Evolutionary conservation across 2,113 vertebrate species (phyloP).

Genomic region (Hemiscyllium ocellatum): DNA sequence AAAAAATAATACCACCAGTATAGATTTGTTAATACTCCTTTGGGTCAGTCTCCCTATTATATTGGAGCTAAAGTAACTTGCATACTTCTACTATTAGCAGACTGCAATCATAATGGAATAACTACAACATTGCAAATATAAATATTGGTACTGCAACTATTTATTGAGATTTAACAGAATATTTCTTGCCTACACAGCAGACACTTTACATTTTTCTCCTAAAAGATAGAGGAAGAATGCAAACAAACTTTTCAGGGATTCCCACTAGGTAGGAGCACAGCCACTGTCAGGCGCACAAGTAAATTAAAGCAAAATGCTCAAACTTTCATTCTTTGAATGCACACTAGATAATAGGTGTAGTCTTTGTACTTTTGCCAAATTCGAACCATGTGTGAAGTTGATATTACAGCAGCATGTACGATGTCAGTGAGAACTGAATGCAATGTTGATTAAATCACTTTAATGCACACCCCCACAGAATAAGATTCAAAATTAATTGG

Average conservation of each 20-base stretch:
- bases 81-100: background rate
- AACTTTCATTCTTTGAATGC: background rate
- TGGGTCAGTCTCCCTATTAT: background rate
- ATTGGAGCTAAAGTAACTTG: background rate
- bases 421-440: background rate
- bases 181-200: background rate
- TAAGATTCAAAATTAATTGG: conserved; percentile 26
- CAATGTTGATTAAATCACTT: background rate
- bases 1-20: background rate
- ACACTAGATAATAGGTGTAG: background rate
- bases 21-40: background rate
- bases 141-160: background rate
- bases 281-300: background rate
- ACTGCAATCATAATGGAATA: background rate
- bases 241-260: background rate
- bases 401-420: background rate
- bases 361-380: background rate
- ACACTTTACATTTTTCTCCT: background rate
- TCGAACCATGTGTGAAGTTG: background rate
- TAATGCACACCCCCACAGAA: background rate
- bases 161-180: background rate
- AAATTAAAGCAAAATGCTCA: background rate
- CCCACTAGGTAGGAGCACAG: background rate
- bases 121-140: background rate
- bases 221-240: background rate